Percentiles rank a stretch among this genome's conserved stretches.
Conservation (phyloP, 2,888 invertebrate species). For the Acleris emargana region DNA sequence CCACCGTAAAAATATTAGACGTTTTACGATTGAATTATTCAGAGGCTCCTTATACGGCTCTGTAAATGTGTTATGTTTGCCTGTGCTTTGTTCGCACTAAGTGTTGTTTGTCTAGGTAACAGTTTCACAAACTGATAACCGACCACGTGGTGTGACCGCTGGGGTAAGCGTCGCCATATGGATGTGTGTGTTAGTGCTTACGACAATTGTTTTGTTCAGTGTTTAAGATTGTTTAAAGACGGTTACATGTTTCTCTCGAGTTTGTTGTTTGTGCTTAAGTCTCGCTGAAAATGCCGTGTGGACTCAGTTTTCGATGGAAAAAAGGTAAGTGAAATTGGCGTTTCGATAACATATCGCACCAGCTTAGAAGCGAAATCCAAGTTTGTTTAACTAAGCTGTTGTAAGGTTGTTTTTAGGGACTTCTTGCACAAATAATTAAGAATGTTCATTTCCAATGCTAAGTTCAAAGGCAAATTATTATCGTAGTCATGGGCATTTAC, state of each 20-base stretch:
- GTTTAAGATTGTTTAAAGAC: conserved; percentile 64
- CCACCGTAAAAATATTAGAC: neutral
- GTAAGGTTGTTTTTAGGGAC: too few relatives aligned
- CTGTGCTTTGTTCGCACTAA: conserved; percentile 3
- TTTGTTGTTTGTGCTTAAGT: conserved; percentile 39
- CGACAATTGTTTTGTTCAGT: conserved; percentile 71
- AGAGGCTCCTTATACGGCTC: neutral
- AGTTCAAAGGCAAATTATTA: neutral
- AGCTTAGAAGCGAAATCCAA: too few relatives aligned
- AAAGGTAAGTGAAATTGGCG: conserved; percentile 51
- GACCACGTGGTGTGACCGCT: conserved; percentile 56
- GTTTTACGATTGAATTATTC: neutral
- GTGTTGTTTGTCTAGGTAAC: conserved; percentile 30
- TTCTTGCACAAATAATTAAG: too few relatives aligned
- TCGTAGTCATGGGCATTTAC: neutral
- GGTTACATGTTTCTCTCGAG: conserved; percentile 60
- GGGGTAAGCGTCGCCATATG: conserved; percentile 44
- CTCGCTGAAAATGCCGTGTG: conserved; percentile 57
- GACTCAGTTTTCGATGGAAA: conserved; percentile 60
- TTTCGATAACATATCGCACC: too few relatives aligned
- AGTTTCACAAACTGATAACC: conserved; percentile 61
- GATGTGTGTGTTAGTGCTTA: conserved; percentile 59
- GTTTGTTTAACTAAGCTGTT: too few relatives aligned
- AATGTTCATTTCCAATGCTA: too few relatives aligned
- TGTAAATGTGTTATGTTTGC: neutral